Evolutionary conservation across 2,113 vertebrate genomes (phyloP).

Genomic region (Halcyon malimbica): DNA sequence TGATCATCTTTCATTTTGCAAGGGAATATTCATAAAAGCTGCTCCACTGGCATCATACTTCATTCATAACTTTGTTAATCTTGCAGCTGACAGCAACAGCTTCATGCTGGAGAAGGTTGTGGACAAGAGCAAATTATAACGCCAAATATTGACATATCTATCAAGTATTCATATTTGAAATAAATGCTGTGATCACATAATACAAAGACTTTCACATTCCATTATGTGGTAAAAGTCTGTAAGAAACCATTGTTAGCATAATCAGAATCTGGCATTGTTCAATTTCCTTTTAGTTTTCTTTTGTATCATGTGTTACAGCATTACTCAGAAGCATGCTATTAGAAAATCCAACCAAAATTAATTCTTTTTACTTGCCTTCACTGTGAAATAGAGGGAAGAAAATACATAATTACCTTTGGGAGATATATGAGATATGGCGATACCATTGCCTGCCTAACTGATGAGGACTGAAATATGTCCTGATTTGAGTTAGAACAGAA

Average conservation of each 20-base stretch:
- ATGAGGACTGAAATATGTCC: not conserved
- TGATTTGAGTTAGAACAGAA: too few relatives aligned
- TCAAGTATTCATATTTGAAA: not conserved
- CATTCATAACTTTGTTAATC: not conserved
- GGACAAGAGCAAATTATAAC: not conserved
- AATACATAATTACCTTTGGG: not conserved
- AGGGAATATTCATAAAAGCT: not conserved
- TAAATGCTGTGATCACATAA: not conserved
- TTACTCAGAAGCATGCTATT: not conserved
- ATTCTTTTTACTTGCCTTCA: not conserved
- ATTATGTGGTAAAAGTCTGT: not conserved
- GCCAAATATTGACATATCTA: not conserved
- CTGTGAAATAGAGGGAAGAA: not conserved
- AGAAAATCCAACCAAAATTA: not conserved
- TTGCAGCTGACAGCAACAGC: not conserved
- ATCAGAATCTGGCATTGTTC: not conserved
- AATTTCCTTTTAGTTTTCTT: not conserved
- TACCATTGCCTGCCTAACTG: not conserved
- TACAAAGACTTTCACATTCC: not conserved
- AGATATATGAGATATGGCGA: not conserved
- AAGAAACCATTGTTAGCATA: not conserved
- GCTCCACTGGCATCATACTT: not conserved
- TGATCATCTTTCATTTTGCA: not conserved
- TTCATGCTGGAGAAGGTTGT: not conserved
- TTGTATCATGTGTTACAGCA: not conserved